Percentiles rank a stretch among this genome's conserved stretches.
Conservation (phyloP, 2,888 invertebrate genomes). For the Halictus quadricinctus region DNA sequence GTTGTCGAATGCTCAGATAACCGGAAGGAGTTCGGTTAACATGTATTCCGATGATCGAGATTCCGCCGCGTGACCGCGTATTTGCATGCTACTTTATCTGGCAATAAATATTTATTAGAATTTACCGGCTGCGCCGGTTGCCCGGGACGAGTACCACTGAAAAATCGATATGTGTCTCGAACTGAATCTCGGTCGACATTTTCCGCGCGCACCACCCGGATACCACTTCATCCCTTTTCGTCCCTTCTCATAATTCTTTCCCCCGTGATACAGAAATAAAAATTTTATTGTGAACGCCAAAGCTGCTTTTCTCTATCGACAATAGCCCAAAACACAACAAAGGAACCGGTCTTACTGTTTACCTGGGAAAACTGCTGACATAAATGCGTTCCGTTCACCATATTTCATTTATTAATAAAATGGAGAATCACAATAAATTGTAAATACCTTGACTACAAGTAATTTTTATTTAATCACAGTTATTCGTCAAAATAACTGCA, state of each 20-base stretch:
- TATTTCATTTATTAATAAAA: background rate
- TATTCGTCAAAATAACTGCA: too few relatives aligned
- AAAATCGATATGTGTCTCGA: constrained; percentile 40
- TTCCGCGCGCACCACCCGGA: background rate
- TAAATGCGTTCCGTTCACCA: background rate
- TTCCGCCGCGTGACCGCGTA: constrained; percentile 33
- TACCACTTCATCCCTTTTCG: background rate
- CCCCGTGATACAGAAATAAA: background rate
- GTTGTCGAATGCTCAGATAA: constrained; percentile 34
- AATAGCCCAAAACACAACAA: background rate
- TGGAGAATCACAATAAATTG: too few relatives aligned
- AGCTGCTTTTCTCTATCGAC: background rate
- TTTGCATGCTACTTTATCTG: constrained; percentile 59
- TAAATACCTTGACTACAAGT: too few relatives aligned
- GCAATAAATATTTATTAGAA: constrained; percentile 77
- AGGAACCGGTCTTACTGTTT: background rate
- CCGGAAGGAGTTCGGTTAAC: constrained; percentile 38
- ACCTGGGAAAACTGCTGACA: background rate
- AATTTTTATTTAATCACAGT: background rate
- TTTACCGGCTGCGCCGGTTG: constrained; percentile 63
- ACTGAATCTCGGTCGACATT: constrained; percentile 38
- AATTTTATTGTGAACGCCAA: background rate
- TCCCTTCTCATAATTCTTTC: background rate
- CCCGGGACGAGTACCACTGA: background rate
- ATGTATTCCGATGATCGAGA: constrained; percentile 43